Conservation (phyloP, 2,888 invertebrate species). For the Tetanocera ferruginea region DNA sequence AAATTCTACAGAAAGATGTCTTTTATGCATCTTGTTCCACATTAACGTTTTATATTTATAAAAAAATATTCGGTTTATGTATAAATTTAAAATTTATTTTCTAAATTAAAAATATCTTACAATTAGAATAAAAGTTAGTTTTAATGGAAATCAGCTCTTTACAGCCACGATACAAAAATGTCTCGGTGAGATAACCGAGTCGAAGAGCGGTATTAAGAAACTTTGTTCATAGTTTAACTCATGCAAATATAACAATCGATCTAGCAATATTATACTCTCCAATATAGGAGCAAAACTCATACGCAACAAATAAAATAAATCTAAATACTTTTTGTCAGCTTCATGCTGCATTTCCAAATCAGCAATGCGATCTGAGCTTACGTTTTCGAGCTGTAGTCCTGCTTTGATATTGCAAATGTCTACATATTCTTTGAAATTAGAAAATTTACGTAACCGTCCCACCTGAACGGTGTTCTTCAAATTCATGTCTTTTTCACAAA, state of each 20-base stretch:
- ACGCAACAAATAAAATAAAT: conserved; percentile 83
- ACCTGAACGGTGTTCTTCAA: conserved; percentile 72
- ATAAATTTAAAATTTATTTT: too few relatives aligned
- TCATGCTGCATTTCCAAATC: conserved; percentile 69
- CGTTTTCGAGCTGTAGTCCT: conserved; percentile 43
- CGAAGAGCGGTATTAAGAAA: conserved; percentile 83
- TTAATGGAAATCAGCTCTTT: conserved; percentile 44
- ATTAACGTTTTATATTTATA: too few relatives aligned
- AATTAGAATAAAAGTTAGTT: background rate
- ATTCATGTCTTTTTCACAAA: conserved; percentile 69
- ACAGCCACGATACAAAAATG: conserved; percentile 63
- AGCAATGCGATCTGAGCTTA: conserved; percentile 63
- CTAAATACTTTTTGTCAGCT: conserved; percentile 74
- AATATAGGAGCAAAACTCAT: conserved; percentile 83
- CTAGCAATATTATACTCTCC: conserved; percentile 85
- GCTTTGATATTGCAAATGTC: conserved; percentile 75
- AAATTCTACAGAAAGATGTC: too few relatives aligned
- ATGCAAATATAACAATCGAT: conserved; percentile 82
- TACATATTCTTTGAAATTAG: conserved; percentile 79
- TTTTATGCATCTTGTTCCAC: too few relatives aligned
- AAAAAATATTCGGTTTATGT: too few relatives aligned
- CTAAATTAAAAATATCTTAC: too few relatives aligned
- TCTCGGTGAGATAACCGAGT: conserved; percentile 86
- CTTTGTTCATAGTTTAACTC: conserved; percentile 75
- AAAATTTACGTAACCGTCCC: conserved; percentile 76